phyloP scores from a whole-genome alignment of 2,888 invertebrate genomes.

The Exephanes ischioxanthus region DNA sequence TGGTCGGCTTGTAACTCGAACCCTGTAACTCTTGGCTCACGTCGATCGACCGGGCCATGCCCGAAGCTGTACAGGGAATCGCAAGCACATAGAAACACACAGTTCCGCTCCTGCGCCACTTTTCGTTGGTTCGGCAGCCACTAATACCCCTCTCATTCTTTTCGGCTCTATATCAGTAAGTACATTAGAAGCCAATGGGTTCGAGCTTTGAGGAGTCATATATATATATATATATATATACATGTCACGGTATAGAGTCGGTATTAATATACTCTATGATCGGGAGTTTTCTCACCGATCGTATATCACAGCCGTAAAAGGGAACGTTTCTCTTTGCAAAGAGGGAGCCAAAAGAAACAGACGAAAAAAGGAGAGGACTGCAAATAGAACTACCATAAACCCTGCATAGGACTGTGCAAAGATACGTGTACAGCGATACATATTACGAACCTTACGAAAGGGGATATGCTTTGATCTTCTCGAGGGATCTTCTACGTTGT shows the following conservation, averaged over 20 bases:
- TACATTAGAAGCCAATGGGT: conserved; percentile 59
- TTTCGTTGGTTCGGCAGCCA: conserved; percentile 45
- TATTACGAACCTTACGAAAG: conserved; percentile 41
- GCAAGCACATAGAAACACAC: conserved; percentile 21
- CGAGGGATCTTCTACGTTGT: conserved; percentile 41
- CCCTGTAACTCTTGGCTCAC: conserved; percentile 57
- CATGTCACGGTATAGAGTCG: neutral
- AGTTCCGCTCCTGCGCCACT: conserved; percentile 21
- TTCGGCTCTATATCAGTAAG: conserved; percentile 38
- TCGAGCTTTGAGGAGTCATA: conserved; percentile 49
- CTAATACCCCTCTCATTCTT: conserved; percentile 46
- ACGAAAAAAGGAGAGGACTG: neutral
- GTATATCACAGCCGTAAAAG: conserved; percentile 15
- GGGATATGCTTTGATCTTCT: conserved; percentile 57
- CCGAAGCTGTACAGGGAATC: neutral
- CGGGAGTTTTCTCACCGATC: conserved; percentile 21
- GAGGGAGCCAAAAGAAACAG: conserved; percentile 8
- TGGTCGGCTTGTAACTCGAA: conserved; percentile 41
- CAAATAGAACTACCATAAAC: conserved; percentile 4
- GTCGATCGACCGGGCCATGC: conserved; percentile 64
- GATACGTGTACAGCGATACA: conserved; percentile 8
- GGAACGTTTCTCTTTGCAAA: neutral
- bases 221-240: neutral
- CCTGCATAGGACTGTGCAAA: neutral
- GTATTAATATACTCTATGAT: conserved; percentile 44